Conservation (phyloP, 2,888 invertebrate species). For the Aethes cnicana region DNA sequence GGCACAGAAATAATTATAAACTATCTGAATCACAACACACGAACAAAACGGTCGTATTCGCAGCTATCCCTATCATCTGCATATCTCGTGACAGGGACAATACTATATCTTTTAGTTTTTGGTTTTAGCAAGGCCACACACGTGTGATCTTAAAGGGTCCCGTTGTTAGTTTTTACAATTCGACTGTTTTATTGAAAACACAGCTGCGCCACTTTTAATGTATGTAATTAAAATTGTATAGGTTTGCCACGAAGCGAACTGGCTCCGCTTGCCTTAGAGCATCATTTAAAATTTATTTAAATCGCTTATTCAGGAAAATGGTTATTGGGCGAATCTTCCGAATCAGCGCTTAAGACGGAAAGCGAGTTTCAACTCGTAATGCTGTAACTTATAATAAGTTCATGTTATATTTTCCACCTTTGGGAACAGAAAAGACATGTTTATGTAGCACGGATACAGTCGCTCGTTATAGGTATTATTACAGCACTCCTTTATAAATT, state of each 20-base stretch:
- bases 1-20: no score
- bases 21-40: background rate
- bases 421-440: no score
- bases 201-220: constrained; percentile 19
- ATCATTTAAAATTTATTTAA: no score
- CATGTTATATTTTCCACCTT: no score
- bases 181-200: constrained; percentile 31
- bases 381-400: no score
- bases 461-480: constrained; percentile 23
- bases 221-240: constrained; percentile 6
- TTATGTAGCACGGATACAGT: no score
- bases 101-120: background rate
- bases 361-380: no score
- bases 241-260: constrained; percentile 1
- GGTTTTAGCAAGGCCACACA: constrained; percentile 21
- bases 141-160: constrained; percentile 27
- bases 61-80: background rate
- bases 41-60: background rate
- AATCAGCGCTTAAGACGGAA: no score
- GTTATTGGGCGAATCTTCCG: no score
- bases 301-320: background rate
- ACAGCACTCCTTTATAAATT: constrained; percentile 24
- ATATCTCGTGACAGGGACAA: background rate
- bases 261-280: no score
- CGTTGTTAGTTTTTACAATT: constrained; percentile 50